These are phyloP conservation scores for Trididemnum miniatum DNA, from an alignment of 23 tunicate species.

Conservation along the genomic window DNA sequence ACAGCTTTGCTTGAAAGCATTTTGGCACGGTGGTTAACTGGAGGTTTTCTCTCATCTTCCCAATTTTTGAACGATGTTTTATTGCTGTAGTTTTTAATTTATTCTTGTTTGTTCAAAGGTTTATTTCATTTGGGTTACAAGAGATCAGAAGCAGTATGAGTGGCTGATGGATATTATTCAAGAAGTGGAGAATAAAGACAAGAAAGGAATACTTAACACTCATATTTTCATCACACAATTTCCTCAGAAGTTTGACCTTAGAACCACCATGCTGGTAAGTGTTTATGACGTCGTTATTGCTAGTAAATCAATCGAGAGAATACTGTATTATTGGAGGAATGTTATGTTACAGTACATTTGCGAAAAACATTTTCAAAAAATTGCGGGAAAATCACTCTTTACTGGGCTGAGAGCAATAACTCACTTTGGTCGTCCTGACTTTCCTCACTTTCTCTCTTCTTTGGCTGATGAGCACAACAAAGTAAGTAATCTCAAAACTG, in stretches of 20 bases:
- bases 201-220: conserved; percentile 36
- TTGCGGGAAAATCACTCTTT: conserved; percentile 82
- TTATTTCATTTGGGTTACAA: conserved; percentile 85
- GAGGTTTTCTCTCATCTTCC: no score
- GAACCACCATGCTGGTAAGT: conserved; percentile 97
- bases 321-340: not conserved
- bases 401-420: conserved; percentile 93
- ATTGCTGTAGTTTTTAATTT: no score
- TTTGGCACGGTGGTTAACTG: no score
- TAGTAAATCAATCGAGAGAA: not conserved
- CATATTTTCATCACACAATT: conserved; percentile 94
- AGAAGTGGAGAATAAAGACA: conserved; percentile 63
- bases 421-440: conserved; percentile 94
- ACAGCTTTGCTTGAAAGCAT: no score
- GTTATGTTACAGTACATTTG: conserved; percentile 65
- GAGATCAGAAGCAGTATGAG: conserved; percentile 93
- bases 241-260: conserved; percentile 80
- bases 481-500: conserved; percentile 2
- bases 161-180: conserved; percentile 94
- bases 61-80: no score
- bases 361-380: conserved; percentile 80
- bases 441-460: conserved; percentile 46
- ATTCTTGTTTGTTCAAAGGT: no score
- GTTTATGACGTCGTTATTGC: not conserved
- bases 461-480: conserved; percentile 46